Evolutionary conservation across 2,888 invertebrate genomes (phyloP), one percentile per base, ranked within the genome.

Genomic region (Amphipoea oculea): DNA sequence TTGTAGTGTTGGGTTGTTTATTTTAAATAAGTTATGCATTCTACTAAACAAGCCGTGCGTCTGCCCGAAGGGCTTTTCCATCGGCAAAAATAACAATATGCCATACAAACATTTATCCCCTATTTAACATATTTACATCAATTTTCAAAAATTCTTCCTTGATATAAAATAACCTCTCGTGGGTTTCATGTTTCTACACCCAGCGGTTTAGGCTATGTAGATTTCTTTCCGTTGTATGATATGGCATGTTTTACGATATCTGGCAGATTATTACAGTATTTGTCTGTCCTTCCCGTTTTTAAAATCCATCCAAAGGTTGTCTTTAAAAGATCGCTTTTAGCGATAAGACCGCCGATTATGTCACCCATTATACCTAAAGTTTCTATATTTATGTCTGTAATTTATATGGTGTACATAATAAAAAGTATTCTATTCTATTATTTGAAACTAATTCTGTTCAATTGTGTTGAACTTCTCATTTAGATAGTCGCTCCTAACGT

Each of bases 1-100:
- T 60, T n/a, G 12, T 23, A 29, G 11, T 75, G 23, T 54, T 17
- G 23, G 23, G 36, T 57, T 73, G 29, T 73, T 45, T 45, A 66
- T 57, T 75, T 36, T 23, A 51, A 70, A 57, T 51, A 70, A 69
- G 20, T 65, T 40, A 36, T 29, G 29, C 48, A 29, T 48, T 69
- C 29, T 29, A 68, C 11, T 68, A 40, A 40, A 66, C 40, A 23
- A 66, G 23, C 20, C n/a, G 62, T 29, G 6, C 60, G 60, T n/a
- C 60, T 62, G 5, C 9, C 62, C 12, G 65, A 23, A 12, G 23
- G 20, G 40, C 5, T 40, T 40, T 23, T 6, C 23, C 40, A 40
- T 66, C 12, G 23, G 12, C 12, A 23, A 66, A 29, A 66, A 23
- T 3, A 20, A 40, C 12, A 40, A 66, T 12, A 23, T 23, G 11